Evolutionary conservation across 1,140 invertebrate species (phyloP).

Genomic region (Micrasema minimum): DNA sequence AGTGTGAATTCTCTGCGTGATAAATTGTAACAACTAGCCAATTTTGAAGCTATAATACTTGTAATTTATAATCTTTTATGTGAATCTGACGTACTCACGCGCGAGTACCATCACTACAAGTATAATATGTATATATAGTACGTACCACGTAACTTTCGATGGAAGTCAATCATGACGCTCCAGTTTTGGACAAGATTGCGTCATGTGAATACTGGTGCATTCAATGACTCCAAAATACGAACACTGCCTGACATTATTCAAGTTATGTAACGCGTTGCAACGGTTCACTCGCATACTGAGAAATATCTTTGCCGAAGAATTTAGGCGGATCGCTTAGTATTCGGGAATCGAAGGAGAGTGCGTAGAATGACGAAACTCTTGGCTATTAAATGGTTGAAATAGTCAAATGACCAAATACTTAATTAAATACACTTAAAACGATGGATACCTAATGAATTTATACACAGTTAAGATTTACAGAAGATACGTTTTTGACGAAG

Average conservation of each 20-base stretch:
- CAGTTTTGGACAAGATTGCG: conserved; percentile 22
- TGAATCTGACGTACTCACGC: neutral
- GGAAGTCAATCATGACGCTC: conserved; percentile 34
- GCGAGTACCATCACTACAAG: too few relatives aligned
- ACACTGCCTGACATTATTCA: conserved; percentile 14
- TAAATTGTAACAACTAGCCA: too few relatives aligned
- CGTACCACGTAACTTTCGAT: neutral
- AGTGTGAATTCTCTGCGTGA: too few relatives aligned
- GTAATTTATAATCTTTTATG: too few relatives aligned
- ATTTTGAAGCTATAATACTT: too few relatives aligned
- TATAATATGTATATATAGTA: neutral
- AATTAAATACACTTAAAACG: too few relatives aligned
- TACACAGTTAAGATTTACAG: too few relatives aligned
- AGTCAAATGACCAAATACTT: too few relatives aligned
- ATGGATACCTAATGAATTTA: too few relatives aligned
- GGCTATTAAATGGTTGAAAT: too few relatives aligned
- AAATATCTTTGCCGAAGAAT: too few relatives aligned
- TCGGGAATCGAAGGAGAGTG: neutral
- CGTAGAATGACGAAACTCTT: neutral
- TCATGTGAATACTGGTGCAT: conserved; percentile 25
- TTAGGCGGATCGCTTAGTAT: conserved; percentile 12
- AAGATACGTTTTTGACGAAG: too few relatives aligned
- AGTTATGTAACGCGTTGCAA: conserved; percentile 5
- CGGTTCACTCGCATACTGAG: neutral
- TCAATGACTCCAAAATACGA: conserved; percentile 14